phyloP scores from a whole-genome alignment of 2,888 invertebrate genomes.

The Nymphalis c-album region DNA sequence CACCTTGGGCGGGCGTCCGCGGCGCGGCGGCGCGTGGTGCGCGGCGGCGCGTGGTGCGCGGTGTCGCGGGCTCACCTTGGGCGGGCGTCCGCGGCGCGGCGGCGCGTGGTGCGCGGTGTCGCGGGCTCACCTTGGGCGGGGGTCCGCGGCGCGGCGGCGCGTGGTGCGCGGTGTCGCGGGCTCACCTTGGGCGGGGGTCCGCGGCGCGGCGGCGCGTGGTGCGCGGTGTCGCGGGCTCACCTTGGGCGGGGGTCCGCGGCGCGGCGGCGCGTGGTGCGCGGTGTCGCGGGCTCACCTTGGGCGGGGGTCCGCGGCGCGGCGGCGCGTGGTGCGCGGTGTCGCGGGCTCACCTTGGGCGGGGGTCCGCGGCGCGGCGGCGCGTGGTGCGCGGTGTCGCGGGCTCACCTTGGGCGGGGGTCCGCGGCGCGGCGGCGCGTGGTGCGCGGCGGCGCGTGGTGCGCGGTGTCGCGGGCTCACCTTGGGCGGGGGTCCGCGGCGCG shows the following conservation, averaged over 20 bases:
- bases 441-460: constrained; percentile 65
- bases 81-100: constrained; percentile 48
- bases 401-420: constrained; percentile 48
- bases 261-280: constrained; percentile 43
- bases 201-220: constrained; percentile 45
- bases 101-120: constrained; percentile 42
- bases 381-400: constrained; percentile 37
- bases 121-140: constrained; percentile 44
- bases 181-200: constrained; percentile 48
- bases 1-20: constrained; percentile 49
- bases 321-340: constrained; percentile 42
- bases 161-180: constrained; percentile 37
- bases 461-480: constrained; percentile 40
- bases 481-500: constrained; percentile 48
- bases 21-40: constrained; percentile 45
- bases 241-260: constrained; percentile 49
- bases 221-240: constrained; percentile 39
- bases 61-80: constrained; percentile 38
- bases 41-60: constrained; percentile 65
- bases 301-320: constrained; percentile 48
- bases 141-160: constrained; percentile 48
- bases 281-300: constrained; percentile 42
- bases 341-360: constrained; percentile 44
- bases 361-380: constrained; percentile 48
- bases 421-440: constrained; percentile 45